Percentiles rank a stretch among this genome's conserved stretches.
These are phyloP conservation scores for Anguilla rostrata DNA, from an alignment of 2,113 vertebrate species.

Conservation along the genomic window DNA sequence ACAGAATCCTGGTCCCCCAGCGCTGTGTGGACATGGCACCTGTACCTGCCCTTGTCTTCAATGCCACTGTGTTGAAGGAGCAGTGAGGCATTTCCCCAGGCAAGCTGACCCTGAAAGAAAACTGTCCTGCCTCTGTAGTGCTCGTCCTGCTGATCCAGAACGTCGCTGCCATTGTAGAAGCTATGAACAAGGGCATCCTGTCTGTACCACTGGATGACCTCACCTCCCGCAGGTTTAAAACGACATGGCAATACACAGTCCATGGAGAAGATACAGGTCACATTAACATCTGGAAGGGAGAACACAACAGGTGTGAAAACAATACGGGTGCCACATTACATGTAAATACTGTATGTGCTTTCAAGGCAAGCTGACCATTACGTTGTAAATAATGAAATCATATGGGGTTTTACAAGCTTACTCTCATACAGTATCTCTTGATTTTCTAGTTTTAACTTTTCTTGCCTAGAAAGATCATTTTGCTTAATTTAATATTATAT, in stretches of 20 bases:
- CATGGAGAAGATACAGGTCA: conserved; percentile 52
- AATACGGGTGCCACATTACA: background rate
- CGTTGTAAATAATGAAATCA: no score
- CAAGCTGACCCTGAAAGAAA: conserved; percentile 44
- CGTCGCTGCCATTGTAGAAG: conserved; percentile 45
- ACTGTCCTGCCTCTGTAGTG: conserved; percentile 41
- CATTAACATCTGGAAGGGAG: conserved; percentile 24
- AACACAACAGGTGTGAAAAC: background rate
- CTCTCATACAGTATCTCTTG: no score
- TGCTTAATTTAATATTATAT: no score
- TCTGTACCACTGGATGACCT: conserved; percentile 62
- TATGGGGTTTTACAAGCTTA: no score
- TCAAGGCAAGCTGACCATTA: background rate
- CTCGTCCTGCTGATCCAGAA: background rate
- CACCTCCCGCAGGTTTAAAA: conserved; percentile 40
- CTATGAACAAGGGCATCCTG: conserved; percentile 41
- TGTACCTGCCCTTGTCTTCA: conserved; percentile 52
- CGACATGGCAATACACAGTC: conserved; percentile 59
- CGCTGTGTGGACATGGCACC: conserved; percentile 52
- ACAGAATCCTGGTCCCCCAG: background rate
- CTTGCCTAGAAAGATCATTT: no score
- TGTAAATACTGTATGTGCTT: background rate
- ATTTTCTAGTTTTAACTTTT: no score
- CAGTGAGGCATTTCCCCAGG: conserved; percentile 59
- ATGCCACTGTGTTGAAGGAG: conserved; percentile 44